These are phyloP conservation scores for Nomada fucata DNA, from an alignment of 2,888 invertebrate genomes.

Conservation along the genomic window DNA sequence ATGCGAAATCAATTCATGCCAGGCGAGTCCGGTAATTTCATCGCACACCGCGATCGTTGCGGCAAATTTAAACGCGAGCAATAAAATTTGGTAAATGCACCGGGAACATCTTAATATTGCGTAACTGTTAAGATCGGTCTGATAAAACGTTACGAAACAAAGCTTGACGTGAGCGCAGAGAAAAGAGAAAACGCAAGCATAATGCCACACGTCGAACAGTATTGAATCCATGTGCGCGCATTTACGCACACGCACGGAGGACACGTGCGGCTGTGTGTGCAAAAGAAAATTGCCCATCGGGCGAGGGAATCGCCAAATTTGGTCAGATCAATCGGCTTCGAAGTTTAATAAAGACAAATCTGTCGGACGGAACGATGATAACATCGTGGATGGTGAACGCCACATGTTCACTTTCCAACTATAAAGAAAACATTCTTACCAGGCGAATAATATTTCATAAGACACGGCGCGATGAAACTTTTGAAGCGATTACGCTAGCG, in stretches of 20 bases:
- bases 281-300: slow-evolving; percentile 17
- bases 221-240: neutral
- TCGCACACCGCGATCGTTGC: too few species aligned
- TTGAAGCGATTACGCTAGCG: slow-evolving; percentile 26
- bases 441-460: slow-evolving; percentile 15
- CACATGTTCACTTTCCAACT: slow-evolving; percentile 31
- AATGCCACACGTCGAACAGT: neutral
- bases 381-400: slow-evolving; percentile 9
- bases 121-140: neutral
- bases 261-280: neutral
- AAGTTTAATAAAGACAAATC: slow-evolving; percentile 43
- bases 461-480: slow-evolving; percentile 26
- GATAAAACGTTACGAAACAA: slow-evolving; percentile 16
- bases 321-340: slow-evolving; percentile 49
- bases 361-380: slow-evolving; percentile 37
- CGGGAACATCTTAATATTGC: neutral
- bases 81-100: neutral
- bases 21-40: too few species aligned
- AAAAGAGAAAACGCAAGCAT: neutral
- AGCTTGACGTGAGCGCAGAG: slow-evolving; percentile 6
- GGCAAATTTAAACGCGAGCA: neutral
- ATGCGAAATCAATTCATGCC: too few species aligned
- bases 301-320: slow-evolving; percentile 66
- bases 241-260: neutral
- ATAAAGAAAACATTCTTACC: slow-evolving; percentile 33